These are phyloP conservation scores for Drosophila acutilabella DNA, from an alignment of 2,888 invertebrate genomes.

Conservation along the genomic window DNA sequence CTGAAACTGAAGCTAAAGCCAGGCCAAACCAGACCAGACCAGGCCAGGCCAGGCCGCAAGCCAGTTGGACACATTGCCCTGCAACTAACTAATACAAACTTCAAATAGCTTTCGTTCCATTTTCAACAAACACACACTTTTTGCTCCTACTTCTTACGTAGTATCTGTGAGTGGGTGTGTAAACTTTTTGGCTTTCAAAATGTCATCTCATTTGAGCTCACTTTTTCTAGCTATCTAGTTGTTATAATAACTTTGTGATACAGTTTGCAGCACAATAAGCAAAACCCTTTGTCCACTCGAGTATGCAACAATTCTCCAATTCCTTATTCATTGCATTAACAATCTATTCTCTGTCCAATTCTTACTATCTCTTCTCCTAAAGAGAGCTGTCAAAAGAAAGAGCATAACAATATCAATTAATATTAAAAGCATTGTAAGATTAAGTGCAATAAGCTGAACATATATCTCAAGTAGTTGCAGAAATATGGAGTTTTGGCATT, in stretches of 20 bases:
- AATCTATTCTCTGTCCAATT: not conserved
- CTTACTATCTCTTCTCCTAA: constrained; percentile 4
- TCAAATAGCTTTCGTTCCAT: constrained; percentile 62
- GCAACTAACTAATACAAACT: constrained; percentile 68
- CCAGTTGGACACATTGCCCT: constrained; percentile 27
- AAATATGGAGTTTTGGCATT: not conserved
- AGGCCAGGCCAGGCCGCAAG: constrained; percentile 10
- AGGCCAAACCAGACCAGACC: not conserved
- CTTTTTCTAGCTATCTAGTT: constrained; percentile 41
- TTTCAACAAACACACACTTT: constrained; percentile 13
- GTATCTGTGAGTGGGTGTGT: constrained; percentile 44
- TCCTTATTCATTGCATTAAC: constrained; percentile 43
- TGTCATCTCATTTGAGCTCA: constrained; percentile 68
- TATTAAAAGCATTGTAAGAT: constrained; percentile 3
- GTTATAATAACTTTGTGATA: constrained; percentile 64
- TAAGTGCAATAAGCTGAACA: constrained; percentile 2
- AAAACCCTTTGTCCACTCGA: constrained; percentile 35
- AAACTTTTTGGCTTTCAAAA: constrained; percentile 70
- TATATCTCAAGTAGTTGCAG: not conserved
- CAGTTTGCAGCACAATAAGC: constrained; percentile 50
- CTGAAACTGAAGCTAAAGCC: constrained; percentile 25
- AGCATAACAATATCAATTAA: constrained; percentile 12
- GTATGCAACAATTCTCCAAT: constrained; percentile 33
- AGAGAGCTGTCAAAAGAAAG: not conserved
- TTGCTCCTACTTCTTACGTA: constrained; percentile 10